Percentiles rank a stretch among this genome's conserved stretches.
phyloP scores from a whole-genome alignment of 1,140 invertebrate species.

The Asobara japonica region DNA sequence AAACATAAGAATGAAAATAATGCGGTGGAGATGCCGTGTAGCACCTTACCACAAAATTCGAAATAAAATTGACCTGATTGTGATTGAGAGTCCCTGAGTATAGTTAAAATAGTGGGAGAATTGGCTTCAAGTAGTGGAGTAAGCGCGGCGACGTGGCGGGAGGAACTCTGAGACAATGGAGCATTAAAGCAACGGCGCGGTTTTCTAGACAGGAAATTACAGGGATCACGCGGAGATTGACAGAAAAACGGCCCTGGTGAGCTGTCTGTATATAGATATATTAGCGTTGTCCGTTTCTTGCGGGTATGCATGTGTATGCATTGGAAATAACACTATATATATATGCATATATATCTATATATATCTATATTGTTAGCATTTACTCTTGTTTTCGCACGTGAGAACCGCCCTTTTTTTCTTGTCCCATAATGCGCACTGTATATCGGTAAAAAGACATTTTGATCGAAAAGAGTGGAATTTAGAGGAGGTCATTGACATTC shows the following conservation, averaged over 20 bases:
- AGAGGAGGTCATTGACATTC: constrained; percentile 19
- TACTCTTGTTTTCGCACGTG: constrained; percentile 10
- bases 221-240: constrained; percentile 66
- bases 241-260: constrained; percentile 61
- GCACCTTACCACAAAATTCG: not conserved
- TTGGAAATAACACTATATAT: not conserved
- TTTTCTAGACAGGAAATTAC: constrained; percentile 67
- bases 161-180: constrained; percentile 61
- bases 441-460: constrained; percentile 5
- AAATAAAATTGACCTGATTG: constrained; percentile 11
- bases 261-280: constrained; percentile 3
- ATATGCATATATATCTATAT: too few relatives aligned
- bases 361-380: not conserved
- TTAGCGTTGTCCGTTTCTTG: not conserved
- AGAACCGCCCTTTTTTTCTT: constrained; percentile 9
- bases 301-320: not conserved
- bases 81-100: constrained; percentile 54
- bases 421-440: constrained; percentile 3
- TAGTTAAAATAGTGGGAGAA: constrained; percentile 61
- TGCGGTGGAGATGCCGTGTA: too few relatives aligned
- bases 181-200: constrained; percentile 63
- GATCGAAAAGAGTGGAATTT: constrained; percentile 16
- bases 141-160: constrained; percentile 28
- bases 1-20: too few relatives aligned
- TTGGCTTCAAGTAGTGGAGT: constrained; percentile 41